Conservation (phyloP, 2,888 invertebrate genomes). For the Drosophila demipolita region DNA sequence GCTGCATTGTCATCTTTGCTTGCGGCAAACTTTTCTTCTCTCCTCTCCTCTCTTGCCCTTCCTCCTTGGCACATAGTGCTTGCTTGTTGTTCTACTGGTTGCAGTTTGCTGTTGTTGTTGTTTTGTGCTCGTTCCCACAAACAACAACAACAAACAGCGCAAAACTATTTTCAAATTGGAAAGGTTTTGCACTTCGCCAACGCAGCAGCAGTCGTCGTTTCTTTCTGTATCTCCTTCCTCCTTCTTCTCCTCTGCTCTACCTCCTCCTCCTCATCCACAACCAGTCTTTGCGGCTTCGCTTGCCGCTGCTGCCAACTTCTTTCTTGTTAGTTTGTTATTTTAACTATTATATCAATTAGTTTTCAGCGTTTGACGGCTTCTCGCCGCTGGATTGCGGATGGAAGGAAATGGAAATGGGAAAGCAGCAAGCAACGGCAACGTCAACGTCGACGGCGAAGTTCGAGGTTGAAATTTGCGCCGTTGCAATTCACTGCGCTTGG, state of each 20-base stretch:
- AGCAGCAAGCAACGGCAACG: constrained; percentile 32
- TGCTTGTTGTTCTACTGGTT: constrained; percentile 45
- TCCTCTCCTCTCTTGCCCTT: constrained; percentile 3
- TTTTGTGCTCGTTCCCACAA: constrained; percentile 56
- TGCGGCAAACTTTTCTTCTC: constrained; percentile 33
- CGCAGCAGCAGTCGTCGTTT: constrained; percentile 41
- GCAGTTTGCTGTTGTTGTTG: constrained; percentile 30
- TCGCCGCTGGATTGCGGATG: constrained; percentile 37
- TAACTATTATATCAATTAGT: constrained; percentile 80
- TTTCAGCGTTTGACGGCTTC: constrained; percentile 71
- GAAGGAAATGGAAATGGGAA: constrained; percentile 56
- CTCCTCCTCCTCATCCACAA: neutral
- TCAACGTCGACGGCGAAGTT: constrained; percentile 22
- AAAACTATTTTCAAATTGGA: constrained; percentile 78
- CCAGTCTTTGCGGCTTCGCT: constrained; percentile 33
- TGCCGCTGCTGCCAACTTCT: constrained; percentile 45
- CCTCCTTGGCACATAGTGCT: constrained; percentile 38
- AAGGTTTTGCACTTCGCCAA: constrained; percentile 79
- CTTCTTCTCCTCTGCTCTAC: neutral
- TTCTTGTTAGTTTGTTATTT: constrained; percentile 79
- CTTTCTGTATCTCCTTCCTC: constrained; percentile 25
- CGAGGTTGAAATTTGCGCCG: constrained; percentile 48
- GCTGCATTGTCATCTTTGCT: constrained; percentile 75
- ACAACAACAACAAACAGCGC: constrained; percentile 70
- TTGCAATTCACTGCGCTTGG: constrained; percentile 73